phyloP scores from a whole-genome alignment of 92 coral and sea anemone species.

The Phenganax subtilis region DNA sequence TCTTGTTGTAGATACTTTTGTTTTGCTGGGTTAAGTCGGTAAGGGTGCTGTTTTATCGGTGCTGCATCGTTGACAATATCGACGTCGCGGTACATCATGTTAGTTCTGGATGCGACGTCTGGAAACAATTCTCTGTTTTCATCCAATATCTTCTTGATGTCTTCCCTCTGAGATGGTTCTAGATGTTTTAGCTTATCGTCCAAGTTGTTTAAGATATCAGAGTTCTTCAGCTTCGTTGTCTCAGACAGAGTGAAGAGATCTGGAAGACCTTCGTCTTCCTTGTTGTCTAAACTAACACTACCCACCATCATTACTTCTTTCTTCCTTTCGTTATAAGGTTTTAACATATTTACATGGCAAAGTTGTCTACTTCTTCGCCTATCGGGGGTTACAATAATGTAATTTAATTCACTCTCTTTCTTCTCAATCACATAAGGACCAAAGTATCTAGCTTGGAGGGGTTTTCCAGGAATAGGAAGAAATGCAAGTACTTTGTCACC shows the following conservation, averaged over 20 bases:
- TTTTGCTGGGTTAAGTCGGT: conserved; percentile 38
- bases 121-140: conserved; percentile 20
- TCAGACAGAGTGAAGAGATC: conserved; percentile 2
- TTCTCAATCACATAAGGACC: conserved; percentile 35
- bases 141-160: conserved; percentile 31
- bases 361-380: conserved; percentile 43
- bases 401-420: conserved; percentile 19
- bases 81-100: conserved; percentile 43
- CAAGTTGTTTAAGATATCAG: conserved; percentile 8
- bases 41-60: conserved; percentile 42
- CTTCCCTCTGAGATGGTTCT: conserved; percentile 20
- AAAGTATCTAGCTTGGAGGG: conserved; percentile 28
- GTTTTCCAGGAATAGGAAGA: conserved; percentile 25
- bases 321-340: conserved; percentile 8
- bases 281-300: too few species aligned
- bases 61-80: conserved; percentile 17
- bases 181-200: conserved; percentile 1
- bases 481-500: conserved; percentile 30
- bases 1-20: conserved; percentile 33
- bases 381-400: conserved; percentile 34
- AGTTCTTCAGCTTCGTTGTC: conserved; percentile 3
- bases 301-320: too few species aligned
- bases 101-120: conserved; percentile 33
- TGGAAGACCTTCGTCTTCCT: background rate
- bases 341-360: conserved; percentile 39